These are phyloP conservation scores for Pseudomyrmex dendroicus DNA, from an alignment of 1,140 invertebrate genomes.

Conservation along the genomic window DNA sequence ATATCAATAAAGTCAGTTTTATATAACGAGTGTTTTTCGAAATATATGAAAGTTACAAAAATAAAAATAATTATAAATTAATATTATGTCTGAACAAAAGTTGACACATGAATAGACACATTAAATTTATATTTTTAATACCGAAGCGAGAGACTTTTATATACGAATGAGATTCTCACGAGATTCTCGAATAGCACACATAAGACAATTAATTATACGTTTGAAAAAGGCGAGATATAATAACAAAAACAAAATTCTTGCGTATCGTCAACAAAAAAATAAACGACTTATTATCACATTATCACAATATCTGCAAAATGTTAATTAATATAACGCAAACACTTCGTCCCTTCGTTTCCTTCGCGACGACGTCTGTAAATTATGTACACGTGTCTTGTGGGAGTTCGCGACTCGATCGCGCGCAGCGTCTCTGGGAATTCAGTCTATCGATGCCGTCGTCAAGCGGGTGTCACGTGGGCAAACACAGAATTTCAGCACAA, in stretches of 20 bases:
- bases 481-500: constrained; percentile 36
- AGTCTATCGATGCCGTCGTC: not conserved
- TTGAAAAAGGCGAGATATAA: too few relatives aligned
- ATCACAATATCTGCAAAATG: constrained; percentile 9
- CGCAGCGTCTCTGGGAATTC: not conserved
- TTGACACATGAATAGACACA: too few relatives aligned
- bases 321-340: constrained; percentile 20
- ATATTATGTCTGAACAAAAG: too few relatives aligned
- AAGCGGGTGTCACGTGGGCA: constrained; percentile 13
- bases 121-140: too few relatives aligned
- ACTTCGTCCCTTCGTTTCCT: constrained; percentile 3
- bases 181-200: too few relatives aligned
- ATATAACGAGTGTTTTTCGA: too few relatives aligned
- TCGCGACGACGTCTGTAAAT: constrained; percentile 32
- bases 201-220: too few relatives aligned
- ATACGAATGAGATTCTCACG: too few relatives aligned
- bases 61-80: too few relatives aligned
- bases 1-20: too few relatives aligned
- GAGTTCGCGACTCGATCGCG: not conserved
- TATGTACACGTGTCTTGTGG: constrained; percentile 44
- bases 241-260: not conserved
- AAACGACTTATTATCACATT: constrained; percentile 8
- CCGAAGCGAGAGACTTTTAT: too few relatives aligned
- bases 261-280: not conserved
- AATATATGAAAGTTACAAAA: too few relatives aligned